phyloP scores from a whole-genome alignment of 2,113 vertebrate genomes.

The Baryphthengus martii region DNA sequence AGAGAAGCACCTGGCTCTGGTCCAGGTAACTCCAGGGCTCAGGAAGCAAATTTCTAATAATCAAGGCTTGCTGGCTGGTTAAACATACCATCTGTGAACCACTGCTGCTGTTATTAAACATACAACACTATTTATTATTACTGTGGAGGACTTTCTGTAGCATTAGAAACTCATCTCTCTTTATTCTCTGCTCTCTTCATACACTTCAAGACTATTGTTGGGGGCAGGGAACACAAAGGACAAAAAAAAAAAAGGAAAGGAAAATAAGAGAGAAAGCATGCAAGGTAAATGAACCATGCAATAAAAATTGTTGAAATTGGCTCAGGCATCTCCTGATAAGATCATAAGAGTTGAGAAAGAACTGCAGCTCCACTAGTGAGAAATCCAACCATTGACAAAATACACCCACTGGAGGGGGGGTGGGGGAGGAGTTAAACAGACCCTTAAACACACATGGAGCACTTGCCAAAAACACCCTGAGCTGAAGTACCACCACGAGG shows the following conservation, averaged over 20 bases:
- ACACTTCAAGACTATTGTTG: neutral
- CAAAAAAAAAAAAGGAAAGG: neutral
- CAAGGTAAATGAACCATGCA: constrained; percentile 43
- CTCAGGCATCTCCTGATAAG: constrained; percentile 35
- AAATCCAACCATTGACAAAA: neutral
- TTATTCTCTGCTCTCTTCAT: neutral
- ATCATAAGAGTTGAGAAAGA: constrained; percentile 30
- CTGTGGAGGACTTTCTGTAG: neutral
- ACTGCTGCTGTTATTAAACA: neutral
- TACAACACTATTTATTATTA: neutral
- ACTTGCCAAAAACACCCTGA: neutral
- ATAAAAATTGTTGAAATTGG: constrained; percentile 44
- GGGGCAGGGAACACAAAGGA: too few species aligned
- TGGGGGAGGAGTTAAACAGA: neutral
- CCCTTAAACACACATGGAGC: neutral
- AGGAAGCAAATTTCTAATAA: neutral
- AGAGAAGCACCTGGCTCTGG: neutral
- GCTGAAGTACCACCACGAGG: neutral
- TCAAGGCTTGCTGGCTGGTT: neutral
- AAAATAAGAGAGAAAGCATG: neutral
- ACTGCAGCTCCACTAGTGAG: neutral
- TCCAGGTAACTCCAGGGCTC: neutral
- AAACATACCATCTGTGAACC: neutral
- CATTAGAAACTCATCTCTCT: neutral
- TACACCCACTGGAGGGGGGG: neutral